Percentiles rank a stretch among this genome's conserved stretches.
Conservation (phyloP, 2,113 vertebrate species). For the Egretta garzetta region DNA sequence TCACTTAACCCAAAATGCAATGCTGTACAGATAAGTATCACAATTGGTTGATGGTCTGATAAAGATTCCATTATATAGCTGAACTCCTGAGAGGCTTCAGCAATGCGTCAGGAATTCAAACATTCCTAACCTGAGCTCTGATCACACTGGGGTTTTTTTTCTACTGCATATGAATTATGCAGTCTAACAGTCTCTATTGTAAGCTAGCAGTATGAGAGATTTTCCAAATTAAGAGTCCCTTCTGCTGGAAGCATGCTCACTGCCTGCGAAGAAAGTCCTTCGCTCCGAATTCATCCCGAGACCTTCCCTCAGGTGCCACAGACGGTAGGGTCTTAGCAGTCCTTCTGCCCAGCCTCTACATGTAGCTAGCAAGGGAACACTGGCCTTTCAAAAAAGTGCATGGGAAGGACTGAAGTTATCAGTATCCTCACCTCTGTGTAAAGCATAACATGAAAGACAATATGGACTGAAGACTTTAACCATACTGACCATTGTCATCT, state of each 20-base stretch:
- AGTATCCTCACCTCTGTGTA: background rate
- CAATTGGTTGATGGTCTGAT: constrained; percentile 63
- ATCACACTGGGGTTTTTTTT: background rate
- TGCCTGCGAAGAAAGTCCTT: background rate
- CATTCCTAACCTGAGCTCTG: constrained; percentile 25
- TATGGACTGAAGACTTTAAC: background rate
- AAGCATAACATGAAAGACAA: background rate
- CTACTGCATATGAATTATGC: constrained; percentile 40
- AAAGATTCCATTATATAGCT: constrained; percentile 65
- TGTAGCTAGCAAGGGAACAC: background rate
- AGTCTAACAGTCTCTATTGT: constrained; percentile 12
- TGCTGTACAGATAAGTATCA: constrained; percentile 52
- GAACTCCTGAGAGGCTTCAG: constrained; percentile 15
- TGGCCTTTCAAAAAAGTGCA: background rate
- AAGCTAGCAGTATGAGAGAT: background rate
- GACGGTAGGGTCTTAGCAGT: background rate
- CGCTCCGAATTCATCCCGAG: background rate
- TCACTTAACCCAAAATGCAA: constrained; percentile 61
- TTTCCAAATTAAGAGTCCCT: constrained; percentile 43
- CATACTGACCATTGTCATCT: background rate
- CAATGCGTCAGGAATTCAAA: constrained; percentile 31
- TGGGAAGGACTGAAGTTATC: background rate
- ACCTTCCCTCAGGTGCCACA: background rate
- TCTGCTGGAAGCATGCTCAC: background rate
- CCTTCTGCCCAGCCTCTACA: background rate